Percentiles rank a stretch among this genome's conserved stretches.
Conservation (phyloP, 2,797 vertebrate genomes). For the Megalops cyprinoides region DNA sequence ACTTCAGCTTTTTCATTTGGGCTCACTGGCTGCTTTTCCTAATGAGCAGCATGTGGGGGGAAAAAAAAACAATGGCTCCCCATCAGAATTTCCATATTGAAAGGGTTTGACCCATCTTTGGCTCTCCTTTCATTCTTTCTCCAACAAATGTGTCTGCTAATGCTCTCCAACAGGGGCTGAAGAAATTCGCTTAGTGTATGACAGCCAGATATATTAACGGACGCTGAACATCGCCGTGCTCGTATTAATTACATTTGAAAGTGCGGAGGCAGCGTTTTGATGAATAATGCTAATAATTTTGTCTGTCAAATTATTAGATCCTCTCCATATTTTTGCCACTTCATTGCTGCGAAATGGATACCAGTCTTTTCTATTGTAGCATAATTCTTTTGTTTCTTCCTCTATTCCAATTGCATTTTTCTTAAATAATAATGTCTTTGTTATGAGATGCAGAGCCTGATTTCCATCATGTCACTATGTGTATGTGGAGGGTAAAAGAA, state of each 20-base stretch:
- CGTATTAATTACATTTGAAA: conserved; percentile 35
- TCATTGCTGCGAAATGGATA: conserved; percentile 26
- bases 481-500: too few relatives aligned
- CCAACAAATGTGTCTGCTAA: conserved; percentile 26
- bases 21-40: background rate
- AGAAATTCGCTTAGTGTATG: conserved; percentile 25
- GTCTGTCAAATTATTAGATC: conserved; percentile 36
- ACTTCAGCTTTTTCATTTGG: background rate
- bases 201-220: conserved; percentile 32
- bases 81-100: conserved; percentile 19
- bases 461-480: background rate
- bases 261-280: conserved; percentile 26
- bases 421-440: background rate
- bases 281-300: conserved; percentile 37
- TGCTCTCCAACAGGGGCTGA: conserved; percentile 19
- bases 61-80: conserved; percentile 2
- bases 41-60: background rate
- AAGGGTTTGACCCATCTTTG: conserved; percentile 9
- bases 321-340: conserved; percentile 22
- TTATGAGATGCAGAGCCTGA: too few relatives aligned
- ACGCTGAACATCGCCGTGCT: conserved; percentile 20
- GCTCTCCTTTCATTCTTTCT: conserved; percentile 9
- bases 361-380: conserved; percentile 10
- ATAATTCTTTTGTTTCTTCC: conserved; percentile 18
- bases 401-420: background rate